These are phyloP conservation scores for Elysia chlorotica DNA, from an alignment of 1,140 invertebrate species.

Conservation along the genomic window DNA sequence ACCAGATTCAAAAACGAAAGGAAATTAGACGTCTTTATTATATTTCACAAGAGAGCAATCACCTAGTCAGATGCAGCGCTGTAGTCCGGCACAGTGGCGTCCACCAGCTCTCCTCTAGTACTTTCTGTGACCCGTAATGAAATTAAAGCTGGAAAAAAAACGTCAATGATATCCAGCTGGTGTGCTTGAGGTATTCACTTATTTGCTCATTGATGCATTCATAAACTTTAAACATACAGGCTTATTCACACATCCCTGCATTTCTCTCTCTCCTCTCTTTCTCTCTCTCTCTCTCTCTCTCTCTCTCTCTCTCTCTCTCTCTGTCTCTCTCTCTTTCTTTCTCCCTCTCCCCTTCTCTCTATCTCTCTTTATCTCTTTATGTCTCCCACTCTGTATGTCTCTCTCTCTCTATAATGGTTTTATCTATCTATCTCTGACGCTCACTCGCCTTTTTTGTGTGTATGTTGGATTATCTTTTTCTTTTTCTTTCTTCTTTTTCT, in stretches of 20 bases:
- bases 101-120: too few species aligned
- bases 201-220: too few species aligned
- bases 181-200: too few species aligned
- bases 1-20: too few species aligned
- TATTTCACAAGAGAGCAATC: too few species aligned
- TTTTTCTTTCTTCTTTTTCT: background rate
- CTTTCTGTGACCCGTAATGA: too few species aligned
- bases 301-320: background rate
- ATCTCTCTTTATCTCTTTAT: background rate
- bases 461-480: background rate
- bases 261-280: background rate
- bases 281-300: background rate
- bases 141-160: too few species aligned
- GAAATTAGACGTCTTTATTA: too few species aligned
- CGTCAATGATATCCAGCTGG: too few species aligned
- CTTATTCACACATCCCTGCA: background rate
- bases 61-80: too few species aligned
- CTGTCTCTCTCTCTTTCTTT: background rate
- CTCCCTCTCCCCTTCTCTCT: background rate
- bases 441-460: background rate
- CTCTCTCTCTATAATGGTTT: background rate
- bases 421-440: background rate
- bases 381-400: background rate
- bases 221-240: too few species aligned
- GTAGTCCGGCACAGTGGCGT: too few species aligned